phyloP scores from a whole-genome alignment of 1,140 invertebrate genomes.

The Chrysoperla carnea region DNA sequence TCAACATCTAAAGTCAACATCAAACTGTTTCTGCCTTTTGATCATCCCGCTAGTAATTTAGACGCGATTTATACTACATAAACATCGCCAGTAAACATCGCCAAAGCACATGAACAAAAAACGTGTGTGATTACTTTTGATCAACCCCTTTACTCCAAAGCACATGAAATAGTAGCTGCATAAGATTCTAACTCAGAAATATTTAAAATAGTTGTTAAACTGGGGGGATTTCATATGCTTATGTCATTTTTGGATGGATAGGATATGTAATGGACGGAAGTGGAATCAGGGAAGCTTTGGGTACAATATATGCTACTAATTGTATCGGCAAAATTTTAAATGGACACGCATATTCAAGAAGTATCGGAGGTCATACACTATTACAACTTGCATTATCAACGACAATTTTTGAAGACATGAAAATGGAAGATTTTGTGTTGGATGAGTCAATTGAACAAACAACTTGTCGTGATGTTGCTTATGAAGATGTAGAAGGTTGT shows the following conservation, averaged over 20 bases:
- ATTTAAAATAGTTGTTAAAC: no score
- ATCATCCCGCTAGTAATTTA: conserved; percentile 6
- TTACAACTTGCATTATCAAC: conserved; percentile 9
- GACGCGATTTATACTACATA: conserved; percentile 8
- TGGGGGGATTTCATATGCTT: conserved; percentile 19
- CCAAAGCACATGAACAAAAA: conserved; percentile 7
- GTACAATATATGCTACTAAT: conserved; percentile 13
- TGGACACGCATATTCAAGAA: conserved; percentile 21
- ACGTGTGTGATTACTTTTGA: conserved; percentile 18
- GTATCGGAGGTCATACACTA: conserved; percentile 21
- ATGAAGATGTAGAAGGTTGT: conserved; percentile 10
- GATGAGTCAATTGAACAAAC: not conserved
- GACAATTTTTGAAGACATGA: conserved; percentile 7
- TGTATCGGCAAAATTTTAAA: conserved; percentile 19
- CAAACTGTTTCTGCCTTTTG: conserved; percentile 8
- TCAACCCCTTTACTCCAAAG: conserved; percentile 17
- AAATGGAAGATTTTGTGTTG: no score
- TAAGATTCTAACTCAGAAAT: conserved; percentile 3
- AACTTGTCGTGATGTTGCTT: conserved; percentile 3
- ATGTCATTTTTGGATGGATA: conserved; percentile 23
- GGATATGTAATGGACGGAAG: conserved; percentile 20
- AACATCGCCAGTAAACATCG: conserved; percentile 2
- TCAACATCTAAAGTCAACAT: conserved; percentile 4
- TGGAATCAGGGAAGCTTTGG: conserved; percentile 18
- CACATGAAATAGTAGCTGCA: conserved; percentile 9